phyloP scores from a whole-genome alignment of 2,888 invertebrate species.

The Celastrina argiolus region DNA sequence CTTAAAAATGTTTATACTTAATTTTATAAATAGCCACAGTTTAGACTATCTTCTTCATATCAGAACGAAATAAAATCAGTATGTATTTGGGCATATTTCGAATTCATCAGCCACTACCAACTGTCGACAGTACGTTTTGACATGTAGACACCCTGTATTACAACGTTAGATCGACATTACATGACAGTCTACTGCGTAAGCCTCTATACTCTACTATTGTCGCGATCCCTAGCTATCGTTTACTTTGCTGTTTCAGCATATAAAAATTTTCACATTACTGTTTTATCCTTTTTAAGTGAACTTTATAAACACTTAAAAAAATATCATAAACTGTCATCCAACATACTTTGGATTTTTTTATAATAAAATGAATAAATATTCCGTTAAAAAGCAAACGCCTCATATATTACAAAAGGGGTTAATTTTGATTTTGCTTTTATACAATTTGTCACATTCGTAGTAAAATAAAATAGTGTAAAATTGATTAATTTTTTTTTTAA shows the following conservation, averaged over 20 bases:
- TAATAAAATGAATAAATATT: background rate
- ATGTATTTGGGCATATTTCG: background rate
- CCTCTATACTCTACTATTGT: constrained; percentile 74
- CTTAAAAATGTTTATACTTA: background rate
- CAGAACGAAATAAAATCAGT: background rate
- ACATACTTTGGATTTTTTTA: background rate
- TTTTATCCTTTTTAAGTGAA: constrained; percentile 16
- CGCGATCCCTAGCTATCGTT: constrained; percentile 62
- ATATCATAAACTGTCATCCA: background rate
- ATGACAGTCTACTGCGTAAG: constrained; percentile 58
- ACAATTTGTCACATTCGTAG: background rate
- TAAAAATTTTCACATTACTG: constrained; percentile 33
- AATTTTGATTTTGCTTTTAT: constrained; percentile 8
- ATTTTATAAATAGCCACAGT: too few relatives aligned
- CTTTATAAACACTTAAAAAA: constrained; percentile 5
- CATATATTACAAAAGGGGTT: background rate
- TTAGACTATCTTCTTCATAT: background rate
- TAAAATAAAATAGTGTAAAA: constrained; percentile 15
- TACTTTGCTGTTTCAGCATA: constrained; percentile 28
- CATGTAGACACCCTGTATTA: constrained; percentile 62
- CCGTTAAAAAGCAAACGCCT: background rate
- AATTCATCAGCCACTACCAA: background rate
- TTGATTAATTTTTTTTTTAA: constrained; percentile 3
- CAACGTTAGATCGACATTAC: constrained; percentile 45
- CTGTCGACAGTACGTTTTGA: constrained; percentile 47